A percentile compares a stretch with the other conserved stretches of the same genome.
Evolutionary conservation across 2,888 invertebrate genomes (phyloP).

Genomic region (Drosophila mercatorum): DNA sequence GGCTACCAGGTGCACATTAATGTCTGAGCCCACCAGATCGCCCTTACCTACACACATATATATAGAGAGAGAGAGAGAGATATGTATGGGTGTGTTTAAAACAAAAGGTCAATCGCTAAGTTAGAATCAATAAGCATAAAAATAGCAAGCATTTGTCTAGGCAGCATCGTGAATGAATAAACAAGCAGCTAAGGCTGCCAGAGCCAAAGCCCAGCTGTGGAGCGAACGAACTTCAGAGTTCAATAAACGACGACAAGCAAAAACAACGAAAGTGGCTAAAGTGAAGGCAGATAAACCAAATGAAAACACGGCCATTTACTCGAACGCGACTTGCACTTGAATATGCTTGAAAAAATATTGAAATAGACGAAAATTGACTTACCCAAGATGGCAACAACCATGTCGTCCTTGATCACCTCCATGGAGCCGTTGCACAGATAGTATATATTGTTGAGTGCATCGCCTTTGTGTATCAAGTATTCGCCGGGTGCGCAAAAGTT

Average conservation of each 20-base stretch:
- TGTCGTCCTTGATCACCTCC: conserved; percentile 98
- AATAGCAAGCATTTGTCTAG: conserved; percentile 78
- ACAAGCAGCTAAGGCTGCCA: conserved; percentile 48
- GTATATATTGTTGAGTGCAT: conserved; percentile 96
- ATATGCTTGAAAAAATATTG: not conserved
- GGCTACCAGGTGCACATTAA: conserved; percentile 91
- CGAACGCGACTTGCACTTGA: conserved; percentile 31
- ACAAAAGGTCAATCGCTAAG: conserved; percentile 62
- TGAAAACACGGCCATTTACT: conserved; percentile 34
- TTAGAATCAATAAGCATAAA: conserved; percentile 77
- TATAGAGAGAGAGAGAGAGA: not conserved
- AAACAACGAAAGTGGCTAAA: conserved; percentile 9
- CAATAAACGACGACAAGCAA: conserved; percentile 55
- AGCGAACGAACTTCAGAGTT: conserved; percentile 73
- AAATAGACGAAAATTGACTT: conserved; percentile 81
- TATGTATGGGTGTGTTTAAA: conserved; percentile 6
- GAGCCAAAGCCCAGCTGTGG: conserved; percentile 28
- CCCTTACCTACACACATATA: conserved; percentile 91
- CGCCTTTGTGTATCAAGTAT: conserved; percentile 96
- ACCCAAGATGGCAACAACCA: conserved; percentile 99
- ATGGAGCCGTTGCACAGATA: conserved; percentile 98
- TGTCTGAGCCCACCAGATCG: conserved; percentile 96
- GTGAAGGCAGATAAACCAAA: conserved; percentile 20
- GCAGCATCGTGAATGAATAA: conserved; percentile 70
- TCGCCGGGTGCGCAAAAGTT: conserved; percentile 99